phyloP scores from a whole-genome alignment of 2,888 invertebrate genomes.

The Polydrusus pterygomalis region DNA sequence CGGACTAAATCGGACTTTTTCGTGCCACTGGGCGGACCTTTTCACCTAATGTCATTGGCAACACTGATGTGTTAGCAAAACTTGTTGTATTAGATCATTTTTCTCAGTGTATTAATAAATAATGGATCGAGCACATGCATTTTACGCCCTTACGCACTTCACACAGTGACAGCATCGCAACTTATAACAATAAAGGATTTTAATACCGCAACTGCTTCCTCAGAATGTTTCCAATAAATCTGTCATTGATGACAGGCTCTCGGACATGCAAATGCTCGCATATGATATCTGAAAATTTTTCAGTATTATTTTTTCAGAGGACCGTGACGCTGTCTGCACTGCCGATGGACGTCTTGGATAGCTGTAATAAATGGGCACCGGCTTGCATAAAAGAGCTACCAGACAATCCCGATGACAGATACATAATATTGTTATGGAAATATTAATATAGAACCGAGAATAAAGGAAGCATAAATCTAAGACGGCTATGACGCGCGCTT shows the following conservation, averaged over 20 bases:
- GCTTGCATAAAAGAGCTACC: conserved; percentile 61
- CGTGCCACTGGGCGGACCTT: too few species aligned
- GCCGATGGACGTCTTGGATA: conserved; percentile 65
- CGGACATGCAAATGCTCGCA: conserved; percentile 70
- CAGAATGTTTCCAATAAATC: conserved; percentile 70
- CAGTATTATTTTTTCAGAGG: conserved; percentile 54
- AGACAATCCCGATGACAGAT: conserved; percentile 68
- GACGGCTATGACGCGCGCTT: conserved; percentile 58
- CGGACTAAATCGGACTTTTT: too few species aligned
- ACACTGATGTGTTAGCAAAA: too few species aligned
- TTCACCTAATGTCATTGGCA: too few species aligned
- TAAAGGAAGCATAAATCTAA: conserved; percentile 70
- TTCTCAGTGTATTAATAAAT: too few species aligned
- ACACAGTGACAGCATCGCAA: conserved; percentile 49
- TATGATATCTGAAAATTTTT: conserved; percentile 69
- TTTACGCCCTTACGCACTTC: conserved; percentile 21
- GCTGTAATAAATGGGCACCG: conserved; percentile 67
- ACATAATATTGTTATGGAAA: conserved; percentile 72
- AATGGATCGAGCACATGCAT: not conserved
- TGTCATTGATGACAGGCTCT: conserved; percentile 68
- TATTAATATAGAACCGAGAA: conserved; percentile 70
- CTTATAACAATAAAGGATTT: conserved; percentile 68
- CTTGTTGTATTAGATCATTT: too few species aligned
- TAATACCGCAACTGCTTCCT: conserved; percentile 63
- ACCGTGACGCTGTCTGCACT: conserved; percentile 58